Base-by-base conservation (phyloP, 2,888 invertebrate species). In the Abscondita cerata region DNA sequence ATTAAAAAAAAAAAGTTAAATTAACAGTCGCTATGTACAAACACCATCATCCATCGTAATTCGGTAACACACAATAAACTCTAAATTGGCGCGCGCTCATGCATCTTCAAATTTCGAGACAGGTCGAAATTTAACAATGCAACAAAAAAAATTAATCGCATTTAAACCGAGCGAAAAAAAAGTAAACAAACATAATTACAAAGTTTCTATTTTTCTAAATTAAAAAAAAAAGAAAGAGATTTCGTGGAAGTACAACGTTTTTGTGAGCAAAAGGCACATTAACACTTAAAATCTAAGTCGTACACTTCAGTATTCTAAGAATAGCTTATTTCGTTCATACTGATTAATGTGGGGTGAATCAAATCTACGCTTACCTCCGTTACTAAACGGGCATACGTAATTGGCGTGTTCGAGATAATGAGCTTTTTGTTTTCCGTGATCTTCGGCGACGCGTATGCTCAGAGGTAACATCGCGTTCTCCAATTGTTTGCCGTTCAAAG, bases 381-480 rank as follows among this genome's bases (percentile, higher is more conserved):
- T 73, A 48, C 70, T 58, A 33, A 48, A 73, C 52, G 71, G 69
- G 62, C 74, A 69, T n/a, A 75, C 71, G 54, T 75, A 73, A 74
- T 76, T 77, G 20, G 66, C 50, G 18, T 70, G 66, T 52, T 78
- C 77, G 87, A 90, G 12, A 67, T 76, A 78, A 53, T 79, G 78
- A 1, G 91, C 91, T 73, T 92, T 91, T 78, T 91, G 91, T 76
- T 91, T 89, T 1, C 91, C 92, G 72, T 93, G 93, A 77, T 94
- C 93, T 75, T 93, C 93, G 0, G 94, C 94, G 70, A 85, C 80
- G 46, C 85, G 81, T 18, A 96, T 93, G 68, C 89, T 87, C 44
- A 97, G 83, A 16, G 95, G 91, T 76, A 93, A 91, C 64, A 89
- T 88, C 62, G 91, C 90, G 68, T 93, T 95, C 70, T 92, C 91